These are phyloP conservation scores for Phainopepla nitens DNA, from an alignment of 2,113 vertebrate genomes.

Conservation along the genomic window DNA sequence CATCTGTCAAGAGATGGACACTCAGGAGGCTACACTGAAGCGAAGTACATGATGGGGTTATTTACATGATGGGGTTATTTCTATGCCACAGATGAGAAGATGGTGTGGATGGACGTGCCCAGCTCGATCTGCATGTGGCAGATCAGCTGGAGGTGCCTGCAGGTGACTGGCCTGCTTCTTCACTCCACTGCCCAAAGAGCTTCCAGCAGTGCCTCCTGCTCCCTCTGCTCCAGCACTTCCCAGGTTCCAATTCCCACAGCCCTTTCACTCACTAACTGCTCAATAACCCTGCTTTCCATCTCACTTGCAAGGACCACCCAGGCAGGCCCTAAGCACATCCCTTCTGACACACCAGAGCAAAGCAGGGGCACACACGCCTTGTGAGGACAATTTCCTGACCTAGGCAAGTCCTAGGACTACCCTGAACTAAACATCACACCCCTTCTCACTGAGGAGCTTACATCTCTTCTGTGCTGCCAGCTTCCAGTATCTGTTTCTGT, in stretches of 20 bases:
- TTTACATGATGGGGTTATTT: background rate
- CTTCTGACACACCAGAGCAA: background rate
- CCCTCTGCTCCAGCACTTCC: background rate
- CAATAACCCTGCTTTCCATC: background rate
- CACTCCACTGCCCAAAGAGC: background rate
- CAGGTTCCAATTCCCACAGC: background rate
- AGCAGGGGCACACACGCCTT: background rate
- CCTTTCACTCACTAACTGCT: background rate
- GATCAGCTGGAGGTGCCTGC: background rate
- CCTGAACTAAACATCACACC: background rate
- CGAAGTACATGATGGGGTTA: too few species aligned
- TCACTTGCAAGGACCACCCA: accelerated
- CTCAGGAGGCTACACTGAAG: background rate
- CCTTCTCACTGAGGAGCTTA: background rate
- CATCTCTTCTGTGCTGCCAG: background rate
- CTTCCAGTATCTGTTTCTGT: background rate
- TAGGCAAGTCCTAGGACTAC: background rate
- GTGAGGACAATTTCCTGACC: background rate
- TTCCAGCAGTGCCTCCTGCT: background rate
- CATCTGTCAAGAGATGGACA: background rate
- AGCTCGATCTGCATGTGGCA: accelerated
- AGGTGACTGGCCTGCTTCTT: background rate
- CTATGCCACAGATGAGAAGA: background rate
- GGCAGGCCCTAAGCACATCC: background rate
- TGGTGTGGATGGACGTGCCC: background rate